A percentile compares a stretch with the other conserved stretches of the same genome.
Conservation (phyloP, 1,140 invertebrate species). For the Eriocheir sinensis region DNA sequence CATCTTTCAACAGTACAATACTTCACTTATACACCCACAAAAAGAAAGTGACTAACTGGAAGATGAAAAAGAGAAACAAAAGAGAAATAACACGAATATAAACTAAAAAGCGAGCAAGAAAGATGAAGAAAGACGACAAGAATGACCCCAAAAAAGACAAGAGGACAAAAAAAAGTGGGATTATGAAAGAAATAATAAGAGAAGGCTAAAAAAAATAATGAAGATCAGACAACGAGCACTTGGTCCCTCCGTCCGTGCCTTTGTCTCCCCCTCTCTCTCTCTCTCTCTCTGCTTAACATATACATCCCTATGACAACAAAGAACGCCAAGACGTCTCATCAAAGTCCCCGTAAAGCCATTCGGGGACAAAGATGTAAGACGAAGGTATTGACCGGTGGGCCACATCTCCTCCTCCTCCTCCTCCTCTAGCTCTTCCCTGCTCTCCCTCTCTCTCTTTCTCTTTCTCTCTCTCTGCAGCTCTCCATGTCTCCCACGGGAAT, state of each 20-base stretch:
- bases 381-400: conserved; percentile 4
- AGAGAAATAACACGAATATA: too few relatives aligned
- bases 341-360: background rate
- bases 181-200: too few relatives aligned
- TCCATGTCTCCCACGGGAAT: background rate
- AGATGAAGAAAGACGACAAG: background rate
- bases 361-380: background rate
- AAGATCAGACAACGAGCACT: background rate
- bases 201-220: background rate
- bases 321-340: background rate
- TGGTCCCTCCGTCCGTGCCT: background rate
- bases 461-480: too few relatives aligned
- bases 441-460: background rate
- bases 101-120: too few relatives aligned
- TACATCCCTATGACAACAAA: background rate
- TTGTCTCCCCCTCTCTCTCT: too few relatives aligned
- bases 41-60: too few relatives aligned
- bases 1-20: too few relatives aligned
- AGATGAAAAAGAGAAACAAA: too few relatives aligned
- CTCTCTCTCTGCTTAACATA: too few relatives aligned
- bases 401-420: background rate
- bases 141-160: background rate
- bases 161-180: background rate
- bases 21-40: too few relatives aligned
- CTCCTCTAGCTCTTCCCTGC: background rate